phyloP scores from a whole-genome alignment of 2,888 invertebrate species.

The Gordius sp. region DNA sequence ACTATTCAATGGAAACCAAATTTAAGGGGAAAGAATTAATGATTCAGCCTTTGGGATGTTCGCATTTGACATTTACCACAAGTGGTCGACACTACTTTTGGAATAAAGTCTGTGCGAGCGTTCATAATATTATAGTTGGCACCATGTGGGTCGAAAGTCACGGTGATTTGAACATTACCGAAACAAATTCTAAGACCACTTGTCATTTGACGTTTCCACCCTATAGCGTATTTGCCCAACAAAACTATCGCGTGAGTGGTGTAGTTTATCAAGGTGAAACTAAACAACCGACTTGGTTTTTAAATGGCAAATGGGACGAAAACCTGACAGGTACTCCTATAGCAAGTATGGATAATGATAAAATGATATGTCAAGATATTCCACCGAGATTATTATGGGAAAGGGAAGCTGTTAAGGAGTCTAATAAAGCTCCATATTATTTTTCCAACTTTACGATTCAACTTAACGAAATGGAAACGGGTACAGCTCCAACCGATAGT shows the following conservation, averaged over 20 bases:
- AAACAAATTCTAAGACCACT: conserved; percentile 56
- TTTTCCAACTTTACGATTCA: not conserved
- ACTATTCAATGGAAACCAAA: conserved; percentile 92
- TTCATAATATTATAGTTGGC: conserved; percentile 91
- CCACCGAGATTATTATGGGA: not conserved
- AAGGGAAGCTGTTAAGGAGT: not conserved
- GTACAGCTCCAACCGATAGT: conserved; percentile 60
- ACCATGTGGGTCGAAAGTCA: conserved; percentile 94
- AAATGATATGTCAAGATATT: not conserved
- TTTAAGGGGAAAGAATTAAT: conserved; percentile 82
- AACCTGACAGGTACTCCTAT: not conserved
- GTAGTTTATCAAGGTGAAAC: not conserved
- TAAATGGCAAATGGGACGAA: conserved; percentile 1
- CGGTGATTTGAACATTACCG: conserved; percentile 83
- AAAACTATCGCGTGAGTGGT: conserved; percentile 44
- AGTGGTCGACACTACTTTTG: conserved; percentile 58
- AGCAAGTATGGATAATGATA: not conserved
- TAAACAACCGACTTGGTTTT: not conserved
- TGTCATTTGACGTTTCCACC: conserved; percentile 83
- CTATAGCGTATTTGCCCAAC: conserved; percentile 83
- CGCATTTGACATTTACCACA: conserved; percentile 33
- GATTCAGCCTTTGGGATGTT: conserved; percentile 36
- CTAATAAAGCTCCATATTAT: not conserved
- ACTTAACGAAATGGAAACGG: not conserved
- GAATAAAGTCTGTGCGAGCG: conserved; percentile 82